Evolutionary conservation across 2,888 invertebrate species (phyloP).

Genomic region (Lepidocyrtinus sp.): DNA sequence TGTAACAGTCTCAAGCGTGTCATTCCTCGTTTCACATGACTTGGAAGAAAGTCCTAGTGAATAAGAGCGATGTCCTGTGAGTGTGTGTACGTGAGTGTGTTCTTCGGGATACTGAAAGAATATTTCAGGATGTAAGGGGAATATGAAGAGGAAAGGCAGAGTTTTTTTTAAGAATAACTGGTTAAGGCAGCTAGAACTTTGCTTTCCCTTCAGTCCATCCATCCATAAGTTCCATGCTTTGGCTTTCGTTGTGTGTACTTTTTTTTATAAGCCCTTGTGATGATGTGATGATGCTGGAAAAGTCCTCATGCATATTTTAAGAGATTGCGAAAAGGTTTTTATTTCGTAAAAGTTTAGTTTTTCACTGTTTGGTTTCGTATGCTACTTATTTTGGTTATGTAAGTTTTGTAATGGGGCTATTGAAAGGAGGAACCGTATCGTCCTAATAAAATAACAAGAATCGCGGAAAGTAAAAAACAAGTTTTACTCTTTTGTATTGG

Average conservation of each 20-base stretch:
- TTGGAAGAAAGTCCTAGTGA: neutral
- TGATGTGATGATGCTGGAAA: constrained; percentile 58
- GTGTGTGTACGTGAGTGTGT: constrained; percentile 20
- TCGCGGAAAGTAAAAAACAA: constrained; percentile 8
- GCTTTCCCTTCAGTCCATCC: neutral
- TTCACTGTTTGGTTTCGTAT: neutral
- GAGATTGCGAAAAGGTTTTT: constrained; percentile 48
- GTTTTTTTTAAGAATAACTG: neutral
- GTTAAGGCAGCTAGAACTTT: constrained; percentile 15
- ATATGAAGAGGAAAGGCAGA: constrained; percentile 19
- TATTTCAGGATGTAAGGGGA: neutral
- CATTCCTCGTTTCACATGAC: constrained; percentile 16
- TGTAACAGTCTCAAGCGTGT: constrained; percentile 48
- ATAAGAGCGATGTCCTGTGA: neutral
- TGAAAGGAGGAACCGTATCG: neutral
- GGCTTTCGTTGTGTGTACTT: constrained; percentile 14
- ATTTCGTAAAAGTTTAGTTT: constrained; percentile 11
- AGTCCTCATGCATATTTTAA: constrained; percentile 55
- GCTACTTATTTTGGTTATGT: neutral
- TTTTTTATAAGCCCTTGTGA: constrained; percentile 48
- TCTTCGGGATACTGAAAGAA: constrained; percentile 10
- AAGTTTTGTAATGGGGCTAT: neutral
- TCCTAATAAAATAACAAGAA: neutral
- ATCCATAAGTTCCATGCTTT: neutral
- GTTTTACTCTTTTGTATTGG: neutral